Conservation (phyloP, 37 sponge, comb jelly and placozoan genomes). For the Axinella damicornis region DNA sequence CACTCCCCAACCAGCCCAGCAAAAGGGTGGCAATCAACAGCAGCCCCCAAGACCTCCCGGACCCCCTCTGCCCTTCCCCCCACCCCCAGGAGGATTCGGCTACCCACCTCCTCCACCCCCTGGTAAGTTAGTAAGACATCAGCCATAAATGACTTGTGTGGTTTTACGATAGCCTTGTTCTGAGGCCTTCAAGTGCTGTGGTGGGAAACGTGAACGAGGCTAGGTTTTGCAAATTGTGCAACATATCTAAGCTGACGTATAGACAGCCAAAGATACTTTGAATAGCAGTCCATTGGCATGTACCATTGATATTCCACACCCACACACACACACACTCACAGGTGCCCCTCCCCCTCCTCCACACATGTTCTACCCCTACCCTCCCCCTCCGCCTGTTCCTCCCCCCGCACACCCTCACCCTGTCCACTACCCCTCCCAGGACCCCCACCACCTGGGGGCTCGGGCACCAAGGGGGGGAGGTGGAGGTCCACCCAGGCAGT, state of each 20-base stretch:
- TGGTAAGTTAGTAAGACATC: too few species aligned
- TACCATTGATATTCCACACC: too few species aligned
- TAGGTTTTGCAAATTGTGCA: too few species aligned
- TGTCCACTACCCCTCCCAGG: conserved; percentile 93
- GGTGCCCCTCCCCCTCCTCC: conserved; percentile 43
- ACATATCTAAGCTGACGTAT: too few species aligned
- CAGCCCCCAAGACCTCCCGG: background rate
- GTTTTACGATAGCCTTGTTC: too few species aligned
- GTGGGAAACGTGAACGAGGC: too few species aligned
- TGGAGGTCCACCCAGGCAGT: too few species aligned
- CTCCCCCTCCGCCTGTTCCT: conserved; percentile 13
- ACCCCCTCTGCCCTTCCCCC: background rate
- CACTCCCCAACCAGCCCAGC: conserved; percentile 22
- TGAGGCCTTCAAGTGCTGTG: too few species aligned
- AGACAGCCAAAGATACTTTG: too few species aligned
- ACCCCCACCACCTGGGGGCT: conserved; percentile 88
- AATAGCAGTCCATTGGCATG: too few species aligned
- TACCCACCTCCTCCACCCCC: conserved; percentile 36
- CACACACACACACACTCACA: background rate
- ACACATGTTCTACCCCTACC: background rate
- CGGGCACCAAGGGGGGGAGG: conserved; percentile 15
- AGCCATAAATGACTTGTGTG: too few species aligned
- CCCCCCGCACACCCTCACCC: conserved; percentile 22
- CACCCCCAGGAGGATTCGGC: background rate
- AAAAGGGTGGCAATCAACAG: background rate